A percentile compares a stretch with the other conserved stretches of the same genome.
Evolutionary conservation across 2,888 invertebrate genomes (phyloP).

Genomic region (Oxycera nigricornis): DNA sequence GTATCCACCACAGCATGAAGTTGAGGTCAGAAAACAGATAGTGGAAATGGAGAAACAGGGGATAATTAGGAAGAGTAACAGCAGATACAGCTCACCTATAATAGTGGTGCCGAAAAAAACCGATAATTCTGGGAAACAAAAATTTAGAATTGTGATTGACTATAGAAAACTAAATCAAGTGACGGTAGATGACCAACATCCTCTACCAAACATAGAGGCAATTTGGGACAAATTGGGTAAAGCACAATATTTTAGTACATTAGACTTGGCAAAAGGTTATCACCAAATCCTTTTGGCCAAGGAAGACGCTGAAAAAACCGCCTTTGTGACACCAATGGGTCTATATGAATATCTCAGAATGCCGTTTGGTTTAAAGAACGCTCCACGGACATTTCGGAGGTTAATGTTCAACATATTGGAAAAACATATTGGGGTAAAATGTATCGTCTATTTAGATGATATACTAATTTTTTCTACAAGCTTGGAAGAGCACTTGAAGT

Average conservation of each 20-base stretch:
- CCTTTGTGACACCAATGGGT: constrained; percentile 42
- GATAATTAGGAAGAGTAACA: too few species aligned
- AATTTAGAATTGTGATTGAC: too few species aligned
- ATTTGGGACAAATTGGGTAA: constrained; percentile 43
- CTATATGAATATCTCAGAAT: constrained; percentile 41
- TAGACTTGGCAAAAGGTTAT: constrained; percentile 45
- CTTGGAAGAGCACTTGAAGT: constrained; percentile 35
- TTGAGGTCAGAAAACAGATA: too few species aligned
- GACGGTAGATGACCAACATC: constrained; percentile 44
- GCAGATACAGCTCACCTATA: too few species aligned
- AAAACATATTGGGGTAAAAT: constrained; percentile 40
- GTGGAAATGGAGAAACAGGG: too few species aligned
- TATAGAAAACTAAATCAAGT: too few species aligned
- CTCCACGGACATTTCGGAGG: constrained; percentile 42
- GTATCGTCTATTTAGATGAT: constrained; percentile 36
- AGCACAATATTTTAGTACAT: constrained; percentile 45
- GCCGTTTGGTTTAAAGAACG: constrained; percentile 44
- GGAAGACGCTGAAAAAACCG: constrained; percentile 45
- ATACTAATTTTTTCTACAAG: constrained; percentile 32
- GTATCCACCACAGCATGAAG: too few species aligned
- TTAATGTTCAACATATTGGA: constrained; percentile 42
- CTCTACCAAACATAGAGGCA: constrained; percentile 45
- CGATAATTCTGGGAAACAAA: too few species aligned
- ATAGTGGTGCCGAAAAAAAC: too few species aligned
- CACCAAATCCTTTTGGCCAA: constrained; percentile 40